Base-by-base conservation (phyloP, 2,888 invertebrate genomes). In the Volucella inflata region DNA sequence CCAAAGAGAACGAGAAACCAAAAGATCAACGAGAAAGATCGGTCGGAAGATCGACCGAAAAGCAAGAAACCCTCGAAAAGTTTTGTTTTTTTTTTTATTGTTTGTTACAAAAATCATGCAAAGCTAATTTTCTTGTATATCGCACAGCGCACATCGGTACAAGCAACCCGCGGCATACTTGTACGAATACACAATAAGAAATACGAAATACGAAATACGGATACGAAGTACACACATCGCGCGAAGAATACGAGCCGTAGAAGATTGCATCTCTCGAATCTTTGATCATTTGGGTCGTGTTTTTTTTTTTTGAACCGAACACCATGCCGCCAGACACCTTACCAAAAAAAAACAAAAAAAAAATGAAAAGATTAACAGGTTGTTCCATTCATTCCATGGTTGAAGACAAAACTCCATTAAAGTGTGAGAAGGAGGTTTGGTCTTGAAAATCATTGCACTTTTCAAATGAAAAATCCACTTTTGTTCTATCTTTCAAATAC, bases 191-290 rank as follows among this genome's bases (percentile, higher is more conserved):
- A 30, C 30, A 30, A 30, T 30, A 30, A 4, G 30, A 30, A 30
- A 30, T 6, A 6, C 30, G 30, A 6, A 53, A n/a, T n/a, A n/a
- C n/a, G n/a, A n/a, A n/a, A n/a, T n/a, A n/a, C n/a, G n/a, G n/a
- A n/a, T n/a, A n/a, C n/a, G n/a, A n/a, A n/a, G n/a, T 48, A 68
- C 50, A 64, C 36, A 83, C 74, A 78, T 77, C 48, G 72, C 60
- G 53, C 64, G 40, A 65, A 53, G 76, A 59, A 68, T 53, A 30
- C 30, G 30, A 30, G 30, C 30, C 4, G 6, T 6, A 30, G 30
- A 30, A 78, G 83, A 84, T 84, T 84, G 70, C 84, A 84, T 79
- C 79, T 79, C 79, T 75, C 65, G 67, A 67, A 75, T 84, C 79
- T 79, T 75, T 74, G 72, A 83, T 83, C 72, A 65, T 75, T 65